These are phyloP conservation scores for Junonia oenone DNA, from an alignment of 2,888 invertebrate species.

Conservation along the genomic window DNA sequence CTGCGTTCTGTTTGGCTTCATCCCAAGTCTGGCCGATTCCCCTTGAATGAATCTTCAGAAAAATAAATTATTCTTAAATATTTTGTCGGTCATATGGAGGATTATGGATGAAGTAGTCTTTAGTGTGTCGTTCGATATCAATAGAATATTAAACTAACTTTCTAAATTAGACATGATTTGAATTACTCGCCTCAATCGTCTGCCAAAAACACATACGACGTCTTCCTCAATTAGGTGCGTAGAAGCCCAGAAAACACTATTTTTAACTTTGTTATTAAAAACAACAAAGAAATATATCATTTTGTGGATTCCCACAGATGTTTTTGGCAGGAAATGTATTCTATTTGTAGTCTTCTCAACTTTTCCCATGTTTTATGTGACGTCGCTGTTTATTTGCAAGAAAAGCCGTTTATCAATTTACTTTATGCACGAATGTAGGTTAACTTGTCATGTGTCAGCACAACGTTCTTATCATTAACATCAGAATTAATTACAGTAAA, in stretches of 20 bases:
- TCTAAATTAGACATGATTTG: background rate
- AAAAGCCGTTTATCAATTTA: background rate
- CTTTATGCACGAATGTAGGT: conserved; percentile 9
- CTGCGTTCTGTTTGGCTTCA: conserved; percentile 50
- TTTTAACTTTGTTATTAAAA: conserved; percentile 5
- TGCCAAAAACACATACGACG: conserved; percentile 70
- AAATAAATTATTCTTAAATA: conserved; percentile 44
- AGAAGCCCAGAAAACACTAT: conserved; percentile 27
- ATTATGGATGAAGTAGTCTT: conserved; percentile 7
- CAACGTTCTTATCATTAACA: conserved; percentile 10
- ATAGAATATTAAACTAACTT: background rate
- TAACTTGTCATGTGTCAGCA: background rate
- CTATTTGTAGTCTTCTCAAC: background rate
- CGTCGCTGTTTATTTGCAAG: background rate
- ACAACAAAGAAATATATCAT: conserved; percentile 3
- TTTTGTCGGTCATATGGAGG: conserved; percentile 28
- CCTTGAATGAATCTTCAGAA: conserved; percentile 46
- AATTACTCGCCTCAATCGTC: conserved; percentile 8
- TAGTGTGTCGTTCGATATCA: conserved; percentile 3
- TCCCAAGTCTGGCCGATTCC: conserved; percentile 52
- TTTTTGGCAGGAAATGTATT: background rate
- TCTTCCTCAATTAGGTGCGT: conserved; percentile 41
- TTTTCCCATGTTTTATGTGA: background rate
- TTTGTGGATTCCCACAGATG: background rate
- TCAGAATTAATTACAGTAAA: background rate